These are phyloP conservation scores for Sebastes flavidus DNA, from an alignment of 2,797 vertebrate species.

Conservation along the genomic window DNA sequence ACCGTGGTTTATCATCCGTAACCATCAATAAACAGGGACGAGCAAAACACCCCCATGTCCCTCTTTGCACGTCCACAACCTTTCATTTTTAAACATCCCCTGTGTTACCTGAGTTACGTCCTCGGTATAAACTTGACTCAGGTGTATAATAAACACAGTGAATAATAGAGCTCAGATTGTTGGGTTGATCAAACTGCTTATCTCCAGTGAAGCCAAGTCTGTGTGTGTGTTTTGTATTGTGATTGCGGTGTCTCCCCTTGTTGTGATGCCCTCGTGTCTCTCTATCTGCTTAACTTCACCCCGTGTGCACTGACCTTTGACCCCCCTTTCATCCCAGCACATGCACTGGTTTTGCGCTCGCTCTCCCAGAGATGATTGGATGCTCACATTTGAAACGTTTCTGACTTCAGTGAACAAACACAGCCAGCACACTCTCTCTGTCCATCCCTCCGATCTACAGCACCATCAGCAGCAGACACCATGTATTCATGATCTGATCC, in stretches of 20 bases:
- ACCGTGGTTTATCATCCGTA: slow-evolving; percentile 6
- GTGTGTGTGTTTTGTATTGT: slow-evolving; percentile 39
- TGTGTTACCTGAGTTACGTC: slow-evolving; percentile 2
- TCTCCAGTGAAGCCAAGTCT: slow-evolving; percentile 29
- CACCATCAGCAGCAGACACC: slow-evolving; percentile 15
- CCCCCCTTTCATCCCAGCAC: not conserved
- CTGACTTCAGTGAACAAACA: slow-evolving; percentile 12
- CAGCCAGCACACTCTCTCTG: not conserved
- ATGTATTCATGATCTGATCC: not conserved
- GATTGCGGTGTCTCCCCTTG: slow-evolving; percentile 7
- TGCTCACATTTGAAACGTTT: not conserved
- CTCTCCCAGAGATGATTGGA: not conserved
- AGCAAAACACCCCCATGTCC: not conserved
- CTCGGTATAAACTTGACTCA: slow-evolving; percentile 13
- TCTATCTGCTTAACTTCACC: not conserved
- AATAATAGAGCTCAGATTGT: slow-evolving; percentile 29
- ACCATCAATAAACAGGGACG: not conserved
- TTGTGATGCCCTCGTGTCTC: not conserved
- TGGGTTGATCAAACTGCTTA: slow-evolving; percentile 23
- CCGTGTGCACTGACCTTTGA: not conserved
- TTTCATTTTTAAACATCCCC: not conserved
- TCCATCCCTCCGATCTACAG: not conserved
- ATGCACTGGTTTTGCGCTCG: not conserved
- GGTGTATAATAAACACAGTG: slow-evolving; percentile 17
- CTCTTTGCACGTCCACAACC: not conserved